These are phyloP conservation scores for Frankliniella intonsa DNA, from an alignment of 2,888 invertebrate genomes.

Conservation along the genomic window DNA sequence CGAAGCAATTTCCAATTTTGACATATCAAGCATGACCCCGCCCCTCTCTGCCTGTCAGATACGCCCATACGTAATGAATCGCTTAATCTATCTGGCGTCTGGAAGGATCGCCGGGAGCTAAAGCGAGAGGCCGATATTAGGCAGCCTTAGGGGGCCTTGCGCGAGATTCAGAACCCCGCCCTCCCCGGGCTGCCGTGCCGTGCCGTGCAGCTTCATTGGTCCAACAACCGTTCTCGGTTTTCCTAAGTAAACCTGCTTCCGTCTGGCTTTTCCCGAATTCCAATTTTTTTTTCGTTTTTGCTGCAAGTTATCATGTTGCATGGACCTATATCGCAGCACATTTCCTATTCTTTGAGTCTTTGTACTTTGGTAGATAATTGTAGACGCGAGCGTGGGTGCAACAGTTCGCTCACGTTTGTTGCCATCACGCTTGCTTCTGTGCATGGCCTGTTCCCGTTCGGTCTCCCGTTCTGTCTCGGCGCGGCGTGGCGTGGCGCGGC, in stretches of 20 bases:
- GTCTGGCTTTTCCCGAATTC: background rate
- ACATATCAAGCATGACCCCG: background rate
- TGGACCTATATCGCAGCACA: no score
- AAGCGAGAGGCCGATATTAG: background rate
- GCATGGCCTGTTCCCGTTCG: conserved; percentile 11
- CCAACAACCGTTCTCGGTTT: no score
- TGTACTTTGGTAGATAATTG: background rate
- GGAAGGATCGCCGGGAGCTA: background rate
- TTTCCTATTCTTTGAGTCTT: no score
- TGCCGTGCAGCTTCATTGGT: no score
- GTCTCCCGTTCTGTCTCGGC: background rate
- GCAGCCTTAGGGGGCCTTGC: background rate
- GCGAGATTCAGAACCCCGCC: background rate
- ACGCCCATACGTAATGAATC: conserved; percentile 14
- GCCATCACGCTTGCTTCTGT: background rate
- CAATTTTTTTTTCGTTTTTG: no score
- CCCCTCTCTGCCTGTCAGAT: background rate
- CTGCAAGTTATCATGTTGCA: no score
- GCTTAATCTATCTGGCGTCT: conserved; percentile 13
- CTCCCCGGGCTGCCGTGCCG: background rate
- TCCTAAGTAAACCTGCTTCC: no score
- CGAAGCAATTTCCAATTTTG: conserved; percentile 19
- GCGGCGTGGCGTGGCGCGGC: conserved; percentile 3
- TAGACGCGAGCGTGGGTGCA: no score
- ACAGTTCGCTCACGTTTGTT: background rate